Base-by-base conservation (phyloP, 1,140 invertebrate species). In the Calycopis cecrops region DNA sequence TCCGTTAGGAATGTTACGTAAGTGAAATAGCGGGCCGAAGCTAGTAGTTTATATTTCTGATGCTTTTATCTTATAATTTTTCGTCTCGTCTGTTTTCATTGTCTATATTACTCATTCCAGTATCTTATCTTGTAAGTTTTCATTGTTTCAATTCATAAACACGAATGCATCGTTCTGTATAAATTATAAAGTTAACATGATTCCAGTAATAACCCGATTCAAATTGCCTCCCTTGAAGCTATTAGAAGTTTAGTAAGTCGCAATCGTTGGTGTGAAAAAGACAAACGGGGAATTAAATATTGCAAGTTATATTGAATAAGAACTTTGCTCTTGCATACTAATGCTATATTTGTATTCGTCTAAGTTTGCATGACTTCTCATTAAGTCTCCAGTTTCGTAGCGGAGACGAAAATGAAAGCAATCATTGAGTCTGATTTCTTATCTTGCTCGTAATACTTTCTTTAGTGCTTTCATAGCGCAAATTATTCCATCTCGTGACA, bases 311-410 rank as follows among this genome's bases (percentile, higher is more conserved):
- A 85, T 85, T 77, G 72, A 85, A 85, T 85, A 77, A 76, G 79
- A 82, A 82, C 79, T 81, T 83, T 76, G 67, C 69, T 82, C 77
- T 82, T 82, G 77, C 79, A 85, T 84, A 83, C 80, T 82, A 85
- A 85, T 82, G 74, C 62, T 79, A 66, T 82, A 81, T 84, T 84
- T 79, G 76, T 82, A 85, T 80, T 85, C 77, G 73, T 67, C 69
- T 73, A 72, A 82, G 76, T 82, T 81, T 80, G 71, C 73, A 80
- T 83, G 73, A 81, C 76, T 81, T 81, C 77, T 79, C 79, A 84
- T 84, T 84, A 80, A 81, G 69, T 77, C 72, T 69, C 77, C 76
- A 76, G 73, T 73, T 77, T 73, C 73, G 67, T 68, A 64, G 67
- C 60, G 65, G 69, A 77, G 71, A 76, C 72, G 77, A 71, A 79